phyloP scores from a whole-genome alignment of 2,888 invertebrate species.

The Polydrusus pterygomalis region DNA sequence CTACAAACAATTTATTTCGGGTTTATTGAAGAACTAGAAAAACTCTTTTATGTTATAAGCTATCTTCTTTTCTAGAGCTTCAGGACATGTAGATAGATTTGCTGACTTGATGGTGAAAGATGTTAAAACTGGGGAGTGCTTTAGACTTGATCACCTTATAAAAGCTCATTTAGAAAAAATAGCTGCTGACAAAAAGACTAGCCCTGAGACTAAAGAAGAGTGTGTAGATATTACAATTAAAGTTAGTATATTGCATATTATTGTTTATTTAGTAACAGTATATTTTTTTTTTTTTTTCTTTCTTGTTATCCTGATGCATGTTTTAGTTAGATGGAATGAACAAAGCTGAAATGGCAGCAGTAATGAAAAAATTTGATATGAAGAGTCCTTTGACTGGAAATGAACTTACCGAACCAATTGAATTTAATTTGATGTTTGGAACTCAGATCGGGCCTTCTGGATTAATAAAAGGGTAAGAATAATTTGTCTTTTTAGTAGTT shows the following conservation, averaged over 20 bases:
- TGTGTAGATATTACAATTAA: slow-evolving; percentile 86
- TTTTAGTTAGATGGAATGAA: slow-evolving; percentile 90
- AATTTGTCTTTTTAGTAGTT: neutral
- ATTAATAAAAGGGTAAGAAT: slow-evolving; percentile 85
- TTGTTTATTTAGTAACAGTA: neutral
- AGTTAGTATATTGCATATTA: slow-evolving; percentile 69
- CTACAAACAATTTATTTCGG: too few relatives aligned
- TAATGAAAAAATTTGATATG: slow-evolving; percentile 92
- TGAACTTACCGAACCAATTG: slow-evolving; percentile 95
- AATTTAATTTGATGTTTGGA: slow-evolving; percentile 99
- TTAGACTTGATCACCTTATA: slow-evolving; percentile 97
- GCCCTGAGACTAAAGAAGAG: slow-evolving; percentile 81
- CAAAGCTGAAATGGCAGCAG: slow-evolving; percentile 89
- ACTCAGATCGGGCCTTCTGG: slow-evolving; percentile 99
- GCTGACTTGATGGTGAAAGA: slow-evolving; percentile 99
- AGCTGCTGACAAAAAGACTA: slow-evolving; percentile 87
- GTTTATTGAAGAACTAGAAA: too few relatives aligned
- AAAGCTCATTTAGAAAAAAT: slow-evolving; percentile 95
- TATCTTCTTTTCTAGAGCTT: slow-evolving; percentile 78
- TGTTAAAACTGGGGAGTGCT: slow-evolving; percentile 95
- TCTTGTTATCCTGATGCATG: neutral
- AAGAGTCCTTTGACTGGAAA: slow-evolving; percentile 97
- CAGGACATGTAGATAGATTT: slow-evolving; percentile 99
- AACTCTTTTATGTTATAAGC: too few relatives aligned
- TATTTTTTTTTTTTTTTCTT: too few relatives aligned